phyloP scores from a whole-genome alignment of 2,113 vertebrate genomes.

The Misgurnus anguillicaudatus region DNA sequence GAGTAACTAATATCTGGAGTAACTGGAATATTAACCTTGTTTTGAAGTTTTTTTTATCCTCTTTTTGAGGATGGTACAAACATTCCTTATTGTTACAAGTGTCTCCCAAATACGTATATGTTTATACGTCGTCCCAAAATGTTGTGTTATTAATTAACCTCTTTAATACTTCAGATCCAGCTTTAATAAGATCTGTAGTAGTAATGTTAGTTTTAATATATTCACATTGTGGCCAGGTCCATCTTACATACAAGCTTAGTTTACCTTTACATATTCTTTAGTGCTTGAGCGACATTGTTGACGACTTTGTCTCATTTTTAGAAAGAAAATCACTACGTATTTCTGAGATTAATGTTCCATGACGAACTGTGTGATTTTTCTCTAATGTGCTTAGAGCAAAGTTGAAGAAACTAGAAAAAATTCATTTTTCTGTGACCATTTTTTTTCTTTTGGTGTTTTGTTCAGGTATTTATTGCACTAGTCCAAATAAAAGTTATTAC shows the following conservation, averaged over 20 bases:
- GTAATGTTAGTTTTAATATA: constrained; percentile 20
- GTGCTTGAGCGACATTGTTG: constrained; percentile 17
- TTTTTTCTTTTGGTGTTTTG: constrained; percentile 59
- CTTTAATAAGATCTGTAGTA: constrained; percentile 2
- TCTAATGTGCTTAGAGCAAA: constrained; percentile 52
- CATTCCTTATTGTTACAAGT: constrained; percentile 40
- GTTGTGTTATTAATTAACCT: constrained; percentile 22
- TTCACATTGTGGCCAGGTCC: constrained; percentile 10
- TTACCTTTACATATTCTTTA: background rate
- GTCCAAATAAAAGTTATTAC: constrained; percentile 67
- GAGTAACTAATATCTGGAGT: constrained; percentile 3
- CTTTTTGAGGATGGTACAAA: constrained; percentile 23
- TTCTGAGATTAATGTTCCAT: constrained; percentile 69
- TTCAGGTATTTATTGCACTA: constrained; percentile 63
- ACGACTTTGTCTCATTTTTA: constrained; percentile 30
- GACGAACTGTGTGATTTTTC: constrained; percentile 66
- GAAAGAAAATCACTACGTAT: constrained; percentile 42
- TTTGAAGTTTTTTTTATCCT: constrained; percentile 15
- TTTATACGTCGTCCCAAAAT: constrained; percentile 20
- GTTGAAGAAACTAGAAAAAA: constrained; percentile 43
- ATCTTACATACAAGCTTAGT: constrained; percentile 5
- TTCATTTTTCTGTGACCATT: constrained; percentile 43
- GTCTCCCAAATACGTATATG: background rate
- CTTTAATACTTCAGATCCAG: constrained; percentile 1
- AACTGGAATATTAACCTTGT: constrained; percentile 20